These are phyloP conservation scores for Drosophila lini DNA, from an alignment of 1,140 invertebrate species.

Conservation along the genomic window DNA sequence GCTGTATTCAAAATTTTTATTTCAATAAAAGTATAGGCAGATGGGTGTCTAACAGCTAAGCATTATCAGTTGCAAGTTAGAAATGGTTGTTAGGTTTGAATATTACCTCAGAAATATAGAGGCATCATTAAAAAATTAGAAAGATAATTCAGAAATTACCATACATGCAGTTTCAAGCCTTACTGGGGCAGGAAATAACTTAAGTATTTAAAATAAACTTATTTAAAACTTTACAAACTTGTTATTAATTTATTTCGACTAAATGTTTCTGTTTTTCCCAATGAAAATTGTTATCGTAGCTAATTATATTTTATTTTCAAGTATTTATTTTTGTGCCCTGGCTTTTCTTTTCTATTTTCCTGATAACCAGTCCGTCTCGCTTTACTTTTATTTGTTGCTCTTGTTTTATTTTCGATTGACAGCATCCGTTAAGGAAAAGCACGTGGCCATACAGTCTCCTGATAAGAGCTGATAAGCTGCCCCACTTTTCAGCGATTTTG, in stretches of 20 bases:
- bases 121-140: too few relatives aligned
- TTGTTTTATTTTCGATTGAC: background rate
- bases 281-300: too few relatives aligned
- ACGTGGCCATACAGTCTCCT: conserved; percentile 23
- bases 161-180: too few relatives aligned
- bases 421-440: conserved; percentile 13
- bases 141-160: too few relatives aligned
- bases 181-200: too few relatives aligned
- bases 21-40: background rate
- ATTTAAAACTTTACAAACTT: too few relatives aligned
- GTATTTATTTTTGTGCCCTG: too few relatives aligned
- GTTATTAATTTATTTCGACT: too few relatives aligned
- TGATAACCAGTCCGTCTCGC: background rate
- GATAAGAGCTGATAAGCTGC: conserved; percentile 27
- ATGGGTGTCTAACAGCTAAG: background rate
- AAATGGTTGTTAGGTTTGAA: background rate
- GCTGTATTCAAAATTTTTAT: background rate
- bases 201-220: too few relatives aligned
- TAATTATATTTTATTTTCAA: too few relatives aligned
- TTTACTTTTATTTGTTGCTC: background rate
- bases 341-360: background rate
- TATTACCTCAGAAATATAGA: too few relatives aligned
- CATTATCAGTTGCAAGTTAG: background rate
- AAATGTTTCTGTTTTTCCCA: too few relatives aligned
- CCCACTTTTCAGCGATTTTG: conserved; percentile 6